These are phyloP conservation scores for Nycticryphes semicollaris DNA, from an alignment of 2,113 vertebrate genomes.

Conservation along the genomic window DNA sequence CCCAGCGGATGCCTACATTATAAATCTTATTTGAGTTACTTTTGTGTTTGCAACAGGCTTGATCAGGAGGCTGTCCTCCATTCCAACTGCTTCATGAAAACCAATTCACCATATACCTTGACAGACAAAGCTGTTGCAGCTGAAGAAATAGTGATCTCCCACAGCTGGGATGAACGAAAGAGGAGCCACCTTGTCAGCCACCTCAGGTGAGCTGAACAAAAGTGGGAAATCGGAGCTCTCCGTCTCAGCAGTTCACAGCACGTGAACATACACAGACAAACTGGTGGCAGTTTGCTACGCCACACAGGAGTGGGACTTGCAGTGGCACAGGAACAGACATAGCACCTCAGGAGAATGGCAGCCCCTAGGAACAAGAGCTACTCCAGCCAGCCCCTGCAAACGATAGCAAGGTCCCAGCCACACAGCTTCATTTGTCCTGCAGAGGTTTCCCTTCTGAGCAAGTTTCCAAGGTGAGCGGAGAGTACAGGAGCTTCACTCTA, in stretches of 20 bases:
- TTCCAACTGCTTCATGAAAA: background rate
- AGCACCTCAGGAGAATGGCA: background rate
- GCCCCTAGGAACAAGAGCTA: background rate
- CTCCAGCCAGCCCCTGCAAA: background rate
- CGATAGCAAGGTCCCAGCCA: background rate
- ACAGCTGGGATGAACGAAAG: background rate
- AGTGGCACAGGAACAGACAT: background rate
- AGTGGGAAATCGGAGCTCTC: background rate
- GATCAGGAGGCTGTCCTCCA: background rate
- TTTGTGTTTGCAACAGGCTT: background rate
- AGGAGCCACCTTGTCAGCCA: background rate
- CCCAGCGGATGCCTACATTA: background rate
- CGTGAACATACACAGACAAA: fast-evolving
- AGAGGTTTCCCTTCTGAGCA: background rate
- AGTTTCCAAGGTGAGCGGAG: background rate
- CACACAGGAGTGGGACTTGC: fast-evolving
- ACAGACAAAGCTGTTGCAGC: background rate
- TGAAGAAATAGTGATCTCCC: background rate
- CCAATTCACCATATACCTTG: background rate
- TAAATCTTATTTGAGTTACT: background rate
- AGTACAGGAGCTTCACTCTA: background rate
- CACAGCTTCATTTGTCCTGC: background rate
- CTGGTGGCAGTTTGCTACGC: fast-evolving
- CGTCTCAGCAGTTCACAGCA: background rate
- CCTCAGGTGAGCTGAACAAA: background rate